A percentile compares a stretch with the other conserved stretches of the same genome.
phyloP scores from a whole-genome alignment of 1,140 invertebrate species.

The Platorchestia sp. region DNA sequence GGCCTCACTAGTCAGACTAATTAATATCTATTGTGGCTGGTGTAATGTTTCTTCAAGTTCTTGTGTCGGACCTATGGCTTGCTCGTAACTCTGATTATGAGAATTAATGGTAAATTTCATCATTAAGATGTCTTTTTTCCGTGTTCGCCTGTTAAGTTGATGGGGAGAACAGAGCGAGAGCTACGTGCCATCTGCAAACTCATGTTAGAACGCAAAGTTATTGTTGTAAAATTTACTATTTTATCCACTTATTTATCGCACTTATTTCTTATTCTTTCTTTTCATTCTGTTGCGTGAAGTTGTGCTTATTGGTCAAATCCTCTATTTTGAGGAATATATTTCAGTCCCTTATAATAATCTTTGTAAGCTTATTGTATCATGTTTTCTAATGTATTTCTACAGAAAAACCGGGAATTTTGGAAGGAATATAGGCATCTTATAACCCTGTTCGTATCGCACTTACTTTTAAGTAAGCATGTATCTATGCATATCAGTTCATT shows the following conservation, averaged over 20 bases:
- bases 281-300: neutral
- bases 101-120: neutral
- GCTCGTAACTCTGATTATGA: neutral
- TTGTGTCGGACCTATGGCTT: neutral
- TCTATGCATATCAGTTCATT: neutral
- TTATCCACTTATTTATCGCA: too few relatives aligned
- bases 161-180: neutral
- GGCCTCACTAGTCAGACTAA: neutral
- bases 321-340: neutral
- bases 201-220: neutral
- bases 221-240: too few relatives aligned
- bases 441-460: neutral
- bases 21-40: neutral
- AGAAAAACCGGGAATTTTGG: neutral
- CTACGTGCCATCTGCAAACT: neutral
- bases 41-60: neutral
- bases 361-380: neutral
- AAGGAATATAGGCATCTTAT: neutral
- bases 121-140: neutral
- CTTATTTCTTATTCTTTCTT: neutral
- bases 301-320: neutral
- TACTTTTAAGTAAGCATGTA: neutral
- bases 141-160: neutral
- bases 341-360: neutral
- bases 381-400: neutral